Evolutionary conservation across 2,888 invertebrate genomes (phyloP).

Genomic region (Epiblema foenella): DNA sequence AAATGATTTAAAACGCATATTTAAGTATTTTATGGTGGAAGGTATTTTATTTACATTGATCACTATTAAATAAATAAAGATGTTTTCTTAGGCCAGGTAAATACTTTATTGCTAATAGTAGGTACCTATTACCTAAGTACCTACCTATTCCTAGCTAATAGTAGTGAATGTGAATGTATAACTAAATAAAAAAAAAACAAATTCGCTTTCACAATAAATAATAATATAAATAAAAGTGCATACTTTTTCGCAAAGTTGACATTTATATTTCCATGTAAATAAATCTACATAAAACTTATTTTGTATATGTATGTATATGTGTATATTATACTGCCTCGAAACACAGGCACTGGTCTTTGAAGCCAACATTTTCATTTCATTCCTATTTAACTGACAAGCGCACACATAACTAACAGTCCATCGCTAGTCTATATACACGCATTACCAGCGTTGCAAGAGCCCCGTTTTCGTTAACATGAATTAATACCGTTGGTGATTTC

Average conservation of each 20-base stretch:
- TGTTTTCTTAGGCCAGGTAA: no score
- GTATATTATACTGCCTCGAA: neutral
- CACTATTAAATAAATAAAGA: no score
- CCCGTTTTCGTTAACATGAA: slow-evolving; percentile 44
- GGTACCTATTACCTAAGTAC: no score
- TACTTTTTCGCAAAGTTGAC: neutral
- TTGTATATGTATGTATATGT: no score
- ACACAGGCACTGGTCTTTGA: slow-evolving; percentile 2
- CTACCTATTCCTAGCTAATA: no score
- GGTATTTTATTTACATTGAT: no score
- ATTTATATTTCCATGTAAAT: neutral
- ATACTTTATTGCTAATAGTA: no score
- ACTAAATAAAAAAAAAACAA: neutral
- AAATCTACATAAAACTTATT: neutral
- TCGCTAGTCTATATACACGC: slow-evolving; percentile 43
- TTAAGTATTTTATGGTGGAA: no score
- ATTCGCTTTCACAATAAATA: neutral
- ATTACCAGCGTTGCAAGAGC: slow-evolving; percentile 38
- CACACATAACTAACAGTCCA: slow-evolving; percentile 40
- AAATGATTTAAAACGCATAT: no score
- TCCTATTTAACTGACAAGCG: slow-evolving; percentile 37
- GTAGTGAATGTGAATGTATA: no score
- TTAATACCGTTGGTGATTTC: slow-evolving; percentile 46
- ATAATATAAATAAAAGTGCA: no score
- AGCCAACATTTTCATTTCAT: slow-evolving; percentile 34